These are phyloP conservation scores for Busseola fusca DNA, from an alignment of 2,888 invertebrate species.

Conservation along the genomic window DNA sequence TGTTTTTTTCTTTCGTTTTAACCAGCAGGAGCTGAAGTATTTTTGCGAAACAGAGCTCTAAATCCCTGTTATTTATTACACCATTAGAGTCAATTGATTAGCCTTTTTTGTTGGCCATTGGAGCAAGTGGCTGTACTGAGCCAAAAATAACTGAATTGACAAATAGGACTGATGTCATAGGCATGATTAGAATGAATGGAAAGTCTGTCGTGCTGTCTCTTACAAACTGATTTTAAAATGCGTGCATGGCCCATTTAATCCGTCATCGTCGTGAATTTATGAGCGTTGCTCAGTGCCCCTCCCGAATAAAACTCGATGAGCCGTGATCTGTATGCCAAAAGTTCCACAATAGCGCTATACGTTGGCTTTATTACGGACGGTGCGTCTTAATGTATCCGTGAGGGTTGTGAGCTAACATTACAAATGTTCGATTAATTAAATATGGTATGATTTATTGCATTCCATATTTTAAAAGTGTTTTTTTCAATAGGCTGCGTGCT, in stretches of 20 bases:
- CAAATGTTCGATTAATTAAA: constrained; percentile 63
- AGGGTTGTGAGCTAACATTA: constrained; percentile 65
- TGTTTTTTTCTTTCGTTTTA: constrained; percentile 39
- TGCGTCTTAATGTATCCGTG: constrained; percentile 67
- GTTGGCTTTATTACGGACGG: constrained; percentile 73
- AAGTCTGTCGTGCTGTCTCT: constrained; percentile 46
- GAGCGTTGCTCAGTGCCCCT: constrained; percentile 72
- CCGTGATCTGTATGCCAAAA: constrained; percentile 85
- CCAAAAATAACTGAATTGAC: constrained; percentile 30
- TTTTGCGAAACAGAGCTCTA: constrained; percentile 34
- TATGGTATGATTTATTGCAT: constrained; percentile 58
- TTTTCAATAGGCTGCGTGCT: constrained; percentile 23
- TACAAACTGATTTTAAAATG: constrained; percentile 79
- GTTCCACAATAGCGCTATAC: constrained; percentile 82
- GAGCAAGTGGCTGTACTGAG: constrained; percentile 34
- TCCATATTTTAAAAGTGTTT: constrained; percentile 33
- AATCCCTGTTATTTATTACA: constrained; percentile 55
- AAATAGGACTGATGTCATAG: constrained; percentile 42
- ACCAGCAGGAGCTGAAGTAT: constrained; percentile 35
- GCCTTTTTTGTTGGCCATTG: constrained; percentile 30
- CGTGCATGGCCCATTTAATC: constrained; percentile 81
- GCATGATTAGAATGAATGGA: constrained; percentile 47
- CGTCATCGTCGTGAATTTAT: constrained; percentile 84
- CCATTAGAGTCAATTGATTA: constrained; percentile 49
- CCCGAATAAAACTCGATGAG: constrained; percentile 85